Conservation (phyloP, 2,888 invertebrate genomes). For the Troides oblongomaculatus region DNA sequence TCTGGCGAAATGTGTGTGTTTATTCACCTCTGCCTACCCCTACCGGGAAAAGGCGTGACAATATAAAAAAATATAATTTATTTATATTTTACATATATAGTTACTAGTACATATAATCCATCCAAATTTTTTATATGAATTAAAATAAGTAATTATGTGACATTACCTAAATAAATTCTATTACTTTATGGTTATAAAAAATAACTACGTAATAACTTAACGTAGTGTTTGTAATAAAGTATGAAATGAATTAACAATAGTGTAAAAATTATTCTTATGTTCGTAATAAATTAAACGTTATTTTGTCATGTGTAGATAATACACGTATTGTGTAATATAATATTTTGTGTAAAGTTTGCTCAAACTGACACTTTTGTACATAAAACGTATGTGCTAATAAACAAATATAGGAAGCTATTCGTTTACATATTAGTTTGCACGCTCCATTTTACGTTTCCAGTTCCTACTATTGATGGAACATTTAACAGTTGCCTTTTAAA, state of each 20-base stretch:
- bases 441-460: slow-evolving; percentile 2
- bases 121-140: too few relatives aligned
- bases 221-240: background rate
- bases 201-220: background rate
- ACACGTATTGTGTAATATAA: slow-evolving; percentile 1
- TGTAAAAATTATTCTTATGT: background rate
- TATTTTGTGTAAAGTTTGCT: slow-evolving; percentile 17
- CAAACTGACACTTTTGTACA: slow-evolving; percentile 18
- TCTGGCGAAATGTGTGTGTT: too few relatives aligned
- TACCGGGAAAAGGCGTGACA: too few relatives aligned
- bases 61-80: too few relatives aligned
- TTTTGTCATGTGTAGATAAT: slow-evolving; percentile 6
- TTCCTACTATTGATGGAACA: background rate
- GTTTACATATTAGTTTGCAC: background rate
- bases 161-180: background rate
- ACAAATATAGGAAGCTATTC: slow-evolving; percentile 13
- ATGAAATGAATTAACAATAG: background rate
- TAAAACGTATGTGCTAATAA: slow-evolving; percentile 12
- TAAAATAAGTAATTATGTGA: too few relatives aligned
- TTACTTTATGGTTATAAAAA: background rate
- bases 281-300: background rate
- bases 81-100: too few relatives aligned
- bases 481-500: background rate
- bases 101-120: too few relatives aligned
- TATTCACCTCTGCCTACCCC: too few relatives aligned